Evolutionary conservation across 2,797 vertebrate genomes (phyloP).

Genomic region (Cercopithecus diana): DNA sequence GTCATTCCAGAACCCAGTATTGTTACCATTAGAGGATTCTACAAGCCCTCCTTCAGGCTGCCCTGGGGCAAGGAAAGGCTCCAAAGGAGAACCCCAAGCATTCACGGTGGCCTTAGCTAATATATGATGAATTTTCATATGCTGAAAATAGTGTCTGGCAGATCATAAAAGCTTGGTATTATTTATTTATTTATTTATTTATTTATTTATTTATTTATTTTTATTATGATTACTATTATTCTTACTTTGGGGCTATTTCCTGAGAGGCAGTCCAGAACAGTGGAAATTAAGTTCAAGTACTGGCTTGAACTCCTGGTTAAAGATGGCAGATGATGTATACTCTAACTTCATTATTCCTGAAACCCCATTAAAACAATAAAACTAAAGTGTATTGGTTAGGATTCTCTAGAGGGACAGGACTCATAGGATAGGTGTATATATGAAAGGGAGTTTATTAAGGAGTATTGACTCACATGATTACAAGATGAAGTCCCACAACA

Average conservation of each 20-base stretch:
- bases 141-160: constrained; percentile 35
- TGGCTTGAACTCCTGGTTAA: constrained; percentile 9
- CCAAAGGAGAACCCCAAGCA: neutral
- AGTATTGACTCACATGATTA: no score
- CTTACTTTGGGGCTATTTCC: neutral
- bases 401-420: no score
- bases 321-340: neutral
- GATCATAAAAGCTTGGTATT: constrained; percentile 7
- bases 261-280: neutral
- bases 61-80: neutral
- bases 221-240: neutral
- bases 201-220: neutral
- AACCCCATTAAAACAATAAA: constrained; percentile 24
- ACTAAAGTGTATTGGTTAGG: neutral
- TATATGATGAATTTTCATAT: neutral
- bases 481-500: no score
- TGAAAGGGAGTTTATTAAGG: no score
- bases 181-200: neutral
- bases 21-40: neutral
- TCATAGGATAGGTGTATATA: no score
- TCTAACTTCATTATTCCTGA: neutral
- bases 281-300: neutral
- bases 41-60: neutral
- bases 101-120: neutral
- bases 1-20: neutral